Conservation (phyloP, 2,797 vertebrate genomes). For the Pseudochaenichthys georgianus region DNA sequence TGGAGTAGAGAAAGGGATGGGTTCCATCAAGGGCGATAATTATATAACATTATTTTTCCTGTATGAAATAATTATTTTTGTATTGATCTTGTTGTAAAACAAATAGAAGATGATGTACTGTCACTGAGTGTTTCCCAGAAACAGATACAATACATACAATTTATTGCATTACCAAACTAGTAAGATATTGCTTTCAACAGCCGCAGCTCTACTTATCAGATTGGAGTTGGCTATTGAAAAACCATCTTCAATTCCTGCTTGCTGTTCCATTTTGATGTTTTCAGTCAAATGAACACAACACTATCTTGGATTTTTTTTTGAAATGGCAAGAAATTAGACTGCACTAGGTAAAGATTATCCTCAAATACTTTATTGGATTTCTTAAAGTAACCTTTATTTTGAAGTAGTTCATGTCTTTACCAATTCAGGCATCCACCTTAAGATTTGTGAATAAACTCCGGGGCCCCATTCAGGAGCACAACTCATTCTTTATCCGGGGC, state of each 20-base stretch:
- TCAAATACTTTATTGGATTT: no score
- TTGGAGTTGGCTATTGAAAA: constrained; percentile 3
- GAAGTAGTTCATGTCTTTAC: neutral
- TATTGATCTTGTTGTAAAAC: neutral
- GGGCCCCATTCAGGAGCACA: neutral
- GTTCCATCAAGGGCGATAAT: neutral
- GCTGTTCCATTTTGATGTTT: neutral
- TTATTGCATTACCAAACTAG: neutral
- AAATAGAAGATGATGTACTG: neutral
- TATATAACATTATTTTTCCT: neutral
- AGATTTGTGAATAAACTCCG: constrained; percentile 8
- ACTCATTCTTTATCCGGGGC: constrained; percentile 41
- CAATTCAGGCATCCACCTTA: neutral
- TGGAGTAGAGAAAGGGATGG: neutral
- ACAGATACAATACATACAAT: neutral
- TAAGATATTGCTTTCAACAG: constrained; percentile 2
- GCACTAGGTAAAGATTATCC: no score
- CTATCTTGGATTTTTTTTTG: neutral
- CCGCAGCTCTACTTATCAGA: neutral
- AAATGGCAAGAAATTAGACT: neutral
- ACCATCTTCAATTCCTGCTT: neutral
- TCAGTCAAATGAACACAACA: neutral
- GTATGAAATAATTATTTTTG: neutral
- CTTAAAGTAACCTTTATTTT: no score
- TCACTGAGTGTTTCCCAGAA: neutral